Percentiles rank a stretch among this genome's conserved stretches.
phyloP scores from a whole-genome alignment of 2,888 invertebrate genomes.

The Zaprionus obscuricornis region DNA sequence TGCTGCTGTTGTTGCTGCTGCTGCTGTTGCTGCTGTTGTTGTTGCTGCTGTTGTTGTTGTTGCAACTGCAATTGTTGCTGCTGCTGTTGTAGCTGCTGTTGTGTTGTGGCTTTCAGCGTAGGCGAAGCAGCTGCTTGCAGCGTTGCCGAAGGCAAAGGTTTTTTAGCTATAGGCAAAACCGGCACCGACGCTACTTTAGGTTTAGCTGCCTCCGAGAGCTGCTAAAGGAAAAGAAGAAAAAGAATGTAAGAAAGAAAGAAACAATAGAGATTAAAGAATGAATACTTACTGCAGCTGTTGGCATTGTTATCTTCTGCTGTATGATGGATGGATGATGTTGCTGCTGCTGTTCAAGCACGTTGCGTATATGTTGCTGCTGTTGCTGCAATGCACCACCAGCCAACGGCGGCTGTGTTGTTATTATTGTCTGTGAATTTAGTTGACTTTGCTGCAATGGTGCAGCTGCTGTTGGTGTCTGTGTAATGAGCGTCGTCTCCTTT shows the following conservation, averaged over 20 bases:
- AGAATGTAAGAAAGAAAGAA: background rate
- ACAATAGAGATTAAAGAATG: background rate
- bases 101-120: background rate
- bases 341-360: conserved; percentile 66
- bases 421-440: conserved; percentile 80
- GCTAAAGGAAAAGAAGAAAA: conserved; percentile 1
- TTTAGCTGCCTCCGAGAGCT: conserved; percentile 42
- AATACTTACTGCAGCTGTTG: conserved; percentile 41
- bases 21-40: conserved; percentile 4
- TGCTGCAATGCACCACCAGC: conserved; percentile 42
- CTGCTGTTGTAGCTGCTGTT: conserved; percentile 37
- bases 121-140: background rate
- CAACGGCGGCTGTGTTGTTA: conserved; percentile 73
- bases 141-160: conserved; percentile 24
- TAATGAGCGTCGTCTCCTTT: conserved; percentile 79
- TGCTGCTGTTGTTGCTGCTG: too few relatives aligned
- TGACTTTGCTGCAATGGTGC: conserved; percentile 73
- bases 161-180: conserved; percentile 41
- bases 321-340: conserved; percentile 75
- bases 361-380: conserved; percentile 79
- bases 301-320: conserved; percentile 77
- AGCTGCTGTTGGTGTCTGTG: conserved; percentile 66
- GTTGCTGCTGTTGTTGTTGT: conserved; percentile 5
- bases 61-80: conserved; percentile 20
- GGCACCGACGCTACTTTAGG: conserved; percentile 45